Evolutionary conservation across 2,113 vertebrate species (phyloP).

Genomic region (Jacana jacana): DNA sequence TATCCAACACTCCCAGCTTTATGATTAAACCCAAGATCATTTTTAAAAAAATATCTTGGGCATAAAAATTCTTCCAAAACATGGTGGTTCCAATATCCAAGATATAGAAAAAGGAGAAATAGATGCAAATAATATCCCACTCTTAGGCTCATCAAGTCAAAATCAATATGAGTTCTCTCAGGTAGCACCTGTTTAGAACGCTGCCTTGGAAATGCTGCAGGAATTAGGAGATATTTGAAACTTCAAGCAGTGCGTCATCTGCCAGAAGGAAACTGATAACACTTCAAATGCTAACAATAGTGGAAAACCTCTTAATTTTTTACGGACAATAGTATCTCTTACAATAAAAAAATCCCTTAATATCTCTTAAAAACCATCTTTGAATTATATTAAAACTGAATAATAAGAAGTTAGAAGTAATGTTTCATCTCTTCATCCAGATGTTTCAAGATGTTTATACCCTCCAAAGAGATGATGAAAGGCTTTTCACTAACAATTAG

Average conservation of each 20-base stretch:
- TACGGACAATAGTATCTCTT: not conserved
- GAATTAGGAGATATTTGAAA: slow-evolving; percentile 11
- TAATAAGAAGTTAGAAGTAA: not conserved
- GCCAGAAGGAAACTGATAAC: slow-evolving; percentile 7
- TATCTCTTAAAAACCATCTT: not conserved
- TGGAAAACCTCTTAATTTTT: slow-evolving; percentile 21
- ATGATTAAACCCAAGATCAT: not conserved
- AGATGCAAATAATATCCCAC: not conserved
- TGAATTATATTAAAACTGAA: not conserved
- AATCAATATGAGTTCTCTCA: not conserved
- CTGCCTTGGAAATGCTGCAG: not conserved
- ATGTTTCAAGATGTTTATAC: not conserved
- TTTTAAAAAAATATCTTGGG: not conserved
- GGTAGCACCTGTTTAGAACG: slow-evolving; percentile 5
- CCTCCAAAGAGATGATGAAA: not conserved
- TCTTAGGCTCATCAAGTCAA: not conserved
- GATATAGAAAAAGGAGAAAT: not conserved
- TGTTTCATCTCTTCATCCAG: not conserved
- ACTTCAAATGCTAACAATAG: slow-evolving; percentile 13
- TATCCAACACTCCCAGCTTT: not conserved
- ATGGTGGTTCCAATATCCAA: not conserved
- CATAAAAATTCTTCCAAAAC: not conserved
- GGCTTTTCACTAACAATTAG: not conserved
- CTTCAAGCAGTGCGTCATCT: not conserved
- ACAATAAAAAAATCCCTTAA: not conserved